Conservation (phyloP, 2,113 vertebrate genomes). For the Sterna hirundo region DNA sequence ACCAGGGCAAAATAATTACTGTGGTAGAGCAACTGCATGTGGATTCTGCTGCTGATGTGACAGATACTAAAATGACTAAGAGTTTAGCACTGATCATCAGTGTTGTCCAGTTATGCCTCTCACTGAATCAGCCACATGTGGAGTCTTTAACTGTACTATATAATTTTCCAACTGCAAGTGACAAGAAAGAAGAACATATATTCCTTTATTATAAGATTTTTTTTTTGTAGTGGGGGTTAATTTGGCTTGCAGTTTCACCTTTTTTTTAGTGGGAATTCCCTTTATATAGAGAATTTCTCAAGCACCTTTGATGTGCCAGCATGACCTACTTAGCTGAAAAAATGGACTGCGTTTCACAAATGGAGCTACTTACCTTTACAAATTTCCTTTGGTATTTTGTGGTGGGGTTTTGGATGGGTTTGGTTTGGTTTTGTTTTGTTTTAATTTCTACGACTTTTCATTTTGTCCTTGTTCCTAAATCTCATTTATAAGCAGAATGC, state of each 20-base stretch:
- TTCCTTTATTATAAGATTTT: not conserved
- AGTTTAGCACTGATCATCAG: slow-evolving; percentile 1
- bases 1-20: slow-evolving; percentile 18
- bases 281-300: not conserved
- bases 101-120: not conserved
- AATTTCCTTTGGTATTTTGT: not conserved
- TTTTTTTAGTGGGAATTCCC: not conserved
- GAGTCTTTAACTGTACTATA: slow-evolving; percentile 6
- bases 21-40: not conserved
- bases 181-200: not conserved
- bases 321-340: not conserved
- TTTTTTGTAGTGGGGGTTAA: not conserved
- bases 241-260: not conserved
- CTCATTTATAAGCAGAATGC: not conserved
- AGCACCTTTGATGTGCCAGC: not conserved
- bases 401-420: not conserved
- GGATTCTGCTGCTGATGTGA: not conserved
- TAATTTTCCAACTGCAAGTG: not conserved
- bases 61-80: slow-evolving; percentile 3
- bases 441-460: not conserved
- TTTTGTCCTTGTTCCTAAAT: not conserved
- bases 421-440: not conserved
- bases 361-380: not conserved
- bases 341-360: not conserved
- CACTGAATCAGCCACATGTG: slow-evolving; percentile 19